Base-by-base conservation (phyloP, 2,888 invertebrate species). In the Callyntrura guangdongensis region DNA sequence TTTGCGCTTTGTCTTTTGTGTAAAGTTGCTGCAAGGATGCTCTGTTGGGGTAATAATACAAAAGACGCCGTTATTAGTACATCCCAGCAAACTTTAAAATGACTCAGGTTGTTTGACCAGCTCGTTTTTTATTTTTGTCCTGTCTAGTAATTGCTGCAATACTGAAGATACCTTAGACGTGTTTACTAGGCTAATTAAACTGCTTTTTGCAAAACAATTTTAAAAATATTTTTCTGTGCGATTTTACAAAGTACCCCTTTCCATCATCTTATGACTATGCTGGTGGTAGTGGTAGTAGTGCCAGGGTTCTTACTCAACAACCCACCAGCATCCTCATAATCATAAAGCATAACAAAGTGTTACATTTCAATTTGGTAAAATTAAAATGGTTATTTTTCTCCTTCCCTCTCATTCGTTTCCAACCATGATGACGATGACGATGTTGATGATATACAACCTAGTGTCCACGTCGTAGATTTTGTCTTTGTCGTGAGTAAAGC, bases 21-120 rank as follows among this genome's bases (percentile, higher is more conserved):
- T 36, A 2, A 36, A 36, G 36, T 36, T 69, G 69, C 67, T 36
- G 36, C 6, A 4, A 36, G 2, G 36, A 6, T 6, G 12, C 27
- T 72, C 5, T 74, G 45, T 0, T 64, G 4, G 22, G 22, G 47
- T 1, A 11, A 20, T 69, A 84, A 84, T 69, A 84, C 69, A 83
- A 83, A 79, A 47, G 83, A 64, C 67, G 79, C 79, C n/a, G 79
- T 79, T 79, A 79, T 79, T 79, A 59, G 36, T 6, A 36, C 56
- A 79, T n/a, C n/a, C 79, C 56, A 79, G 79, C 17, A 79, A n/a
- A n/a, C n/a, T n/a, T n/a, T n/a, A n/a, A 79, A 27, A 56, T 79
- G 56, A 56, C 27, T 36, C 56, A 79, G 56, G 56, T 59, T 59
- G 79, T 56, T 36, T 17, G 17, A 79, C 79, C 27, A 17, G 56